Evolutionary conservation across 2,113 vertebrate genomes (phyloP), one percentile per base, ranked within the genome.

Genomic region (Rhinolophus ferrumequinum): DNA sequence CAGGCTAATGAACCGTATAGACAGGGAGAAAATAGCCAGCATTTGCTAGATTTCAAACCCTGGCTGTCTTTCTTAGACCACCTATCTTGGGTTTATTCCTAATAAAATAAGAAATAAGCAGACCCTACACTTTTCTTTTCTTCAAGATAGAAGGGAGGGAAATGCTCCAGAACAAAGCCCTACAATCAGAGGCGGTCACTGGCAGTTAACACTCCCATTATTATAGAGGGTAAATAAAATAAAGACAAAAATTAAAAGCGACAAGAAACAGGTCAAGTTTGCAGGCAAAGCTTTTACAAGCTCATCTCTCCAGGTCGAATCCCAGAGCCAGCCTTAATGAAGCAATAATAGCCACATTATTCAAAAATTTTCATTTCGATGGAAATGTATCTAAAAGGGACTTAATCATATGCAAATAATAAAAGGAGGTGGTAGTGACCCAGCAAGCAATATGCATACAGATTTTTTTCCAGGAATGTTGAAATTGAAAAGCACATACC

Each of bases 321-420:
- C 98, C 97, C 97, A 98, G 99, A 99, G 99, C 99, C 99, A 98
- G 98, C 98, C 99, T 99, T 99, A 99, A 99, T 99, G 99, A 99
- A 99, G 99, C 99, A 99, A 99, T 99, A 99, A 99, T 99, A 99
- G 99, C 99, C 99, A 98, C 99, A 99, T 99, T 99, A 99, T 99
- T 99, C 99, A 98, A 99, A 99, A 99, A 98, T 99, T 98, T 99
- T 99, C 99, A 99, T 99, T 99, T 99, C 98, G 99, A 99, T 98
- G 99, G 99, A 99, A 99, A 99, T 99, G 98, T 98, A 98, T 99
- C 99, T 99, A 99, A 99, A 99, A 99, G 98, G 98, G 98, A 98
- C 99, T 99, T 99, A 99, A 99, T 99, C 99, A 98, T 99, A 99
- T 99, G 99, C 99, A 99, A 99, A 99, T 99, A 99, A 99, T 99